phyloP scores from a whole-genome alignment of 2,113 vertebrate species.

The Rynchops niger region DNA sequence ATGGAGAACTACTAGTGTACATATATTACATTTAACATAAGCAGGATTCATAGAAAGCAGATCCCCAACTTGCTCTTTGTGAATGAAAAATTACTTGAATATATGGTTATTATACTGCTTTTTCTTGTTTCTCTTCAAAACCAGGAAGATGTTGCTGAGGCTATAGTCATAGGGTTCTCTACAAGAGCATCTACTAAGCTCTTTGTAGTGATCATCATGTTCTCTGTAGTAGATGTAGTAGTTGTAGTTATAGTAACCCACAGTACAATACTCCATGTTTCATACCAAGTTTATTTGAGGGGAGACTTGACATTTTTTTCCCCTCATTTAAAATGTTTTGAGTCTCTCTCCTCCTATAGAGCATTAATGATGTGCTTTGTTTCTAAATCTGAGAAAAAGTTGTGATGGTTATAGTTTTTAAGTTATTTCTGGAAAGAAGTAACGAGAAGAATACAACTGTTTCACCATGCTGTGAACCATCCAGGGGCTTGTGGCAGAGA shows the following conservation, averaged over 20 bases:
- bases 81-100: neutral
- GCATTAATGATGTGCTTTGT: neutral
- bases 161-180: neutral
- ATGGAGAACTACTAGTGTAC: neutral
- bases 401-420: neutral
- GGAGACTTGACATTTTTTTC: neutral
- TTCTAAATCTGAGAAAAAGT: neutral
- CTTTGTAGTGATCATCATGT: neutral
- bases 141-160: neutral
- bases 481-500: neutral
- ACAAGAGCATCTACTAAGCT: neutral
- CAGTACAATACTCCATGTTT: neutral
- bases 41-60: neutral
- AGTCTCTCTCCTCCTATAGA: neutral
- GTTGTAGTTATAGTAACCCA: neutral
- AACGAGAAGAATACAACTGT: neutral
- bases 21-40: neutral
- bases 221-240: neutral
- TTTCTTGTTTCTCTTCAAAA: neutral
- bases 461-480: neutral
- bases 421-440: neutral
- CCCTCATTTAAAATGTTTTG: neutral
- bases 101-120: fast-evolving
- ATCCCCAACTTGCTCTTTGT: neutral
- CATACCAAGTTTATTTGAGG: neutral